A percentile compares a stretch with the other conserved stretches of the same genome.
Conservation (phyloP, 2,113 vertebrate genomes). For the Setophaga petechia region DNA sequence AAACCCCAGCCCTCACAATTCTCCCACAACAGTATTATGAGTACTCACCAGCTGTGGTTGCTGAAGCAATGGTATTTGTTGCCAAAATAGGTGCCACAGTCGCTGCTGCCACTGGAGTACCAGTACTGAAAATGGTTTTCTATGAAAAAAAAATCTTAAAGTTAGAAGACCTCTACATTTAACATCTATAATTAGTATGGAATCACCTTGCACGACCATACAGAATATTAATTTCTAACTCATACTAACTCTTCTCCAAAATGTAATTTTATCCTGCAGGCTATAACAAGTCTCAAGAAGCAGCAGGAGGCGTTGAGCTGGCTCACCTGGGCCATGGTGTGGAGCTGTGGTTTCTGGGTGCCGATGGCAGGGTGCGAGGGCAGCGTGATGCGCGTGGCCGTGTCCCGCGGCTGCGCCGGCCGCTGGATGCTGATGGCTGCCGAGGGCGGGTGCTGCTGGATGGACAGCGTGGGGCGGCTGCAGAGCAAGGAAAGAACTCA, state of each 20-base stretch:
- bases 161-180: background rate
- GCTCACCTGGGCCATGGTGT: constrained; percentile 90
- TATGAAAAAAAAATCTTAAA: constrained; percentile 21
- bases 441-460: constrained; percentile 87
- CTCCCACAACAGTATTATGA: background rate
- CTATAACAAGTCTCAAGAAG: rapidly evolving
- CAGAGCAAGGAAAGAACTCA: background rate
- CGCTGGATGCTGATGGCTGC: constrained; percentile 92
- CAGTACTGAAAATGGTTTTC: constrained; percentile 96
- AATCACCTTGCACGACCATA: background rate
- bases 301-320: background rate
- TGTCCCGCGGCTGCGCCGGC: constrained; percentile 84
- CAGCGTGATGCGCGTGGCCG: constrained; percentile 87
- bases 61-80: constrained; percentile 91
- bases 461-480: constrained; percentile 88
- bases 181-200: background rate
- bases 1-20: background rate
- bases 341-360: constrained; percentile 87
- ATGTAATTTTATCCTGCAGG: background rate
- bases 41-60: constrained; percentile 87
- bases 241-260: background rate
- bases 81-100: constrained; percentile 96
- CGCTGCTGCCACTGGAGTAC: constrained; percentile 94
- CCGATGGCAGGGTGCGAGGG: constrained; percentile 92
- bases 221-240: background rate